Evolutionary conservation across 2,797 vertebrate species (phyloP), one percentile per base, ranked within the genome.

Genomic region (Peromyscus eremicus): DNA sequence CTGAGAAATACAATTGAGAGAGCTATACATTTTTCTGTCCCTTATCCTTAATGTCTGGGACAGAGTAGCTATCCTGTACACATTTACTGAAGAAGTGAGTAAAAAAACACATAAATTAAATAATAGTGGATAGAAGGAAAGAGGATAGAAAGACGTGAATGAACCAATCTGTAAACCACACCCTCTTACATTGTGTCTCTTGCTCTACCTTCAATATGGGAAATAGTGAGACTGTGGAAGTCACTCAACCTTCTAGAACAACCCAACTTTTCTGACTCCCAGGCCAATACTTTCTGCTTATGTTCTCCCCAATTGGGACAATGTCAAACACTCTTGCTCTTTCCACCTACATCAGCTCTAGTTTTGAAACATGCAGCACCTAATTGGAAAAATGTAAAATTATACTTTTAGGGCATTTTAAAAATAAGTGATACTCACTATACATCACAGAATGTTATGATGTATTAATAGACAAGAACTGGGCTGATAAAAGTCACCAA

Each of bases 321-420:
- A 57, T 8, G 27, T 66, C 34, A 52, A 57, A 68, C 57, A 85
- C n/a, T 71, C 80, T 94, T n/a, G 43, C 19, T 77, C 16, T 66
- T 94, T 91, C 86, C 64, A 0, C 55, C 80, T 84, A 88, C 11
- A 46, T 90, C 76, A 62, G 29, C 89, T 89, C 46, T 68, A 77
- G 73, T 49, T 17, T 46, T 62, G 84, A 94, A 89, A 85, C 29
- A 73, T 43, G 70, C 19, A 89, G 37, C 3, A 3, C 13, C 64
- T 70, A 76, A 80, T 73, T 77, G 8, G 66, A 79, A 49, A 83
- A 80, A 73, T 86, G 52, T 80, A 85, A 88, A 94, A 87, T 81
- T 89, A 68, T 46, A 40, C 29, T 86, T 73, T 6, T 27, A 49
- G 40, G 46, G 3, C 16, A 77, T 40, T 40, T 93, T 88, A 85